A percentile compares a stretch with the other conserved stretches of the same genome.
Evolutionary conservation across 2,797 vertebrate species (phyloP).

Genomic region (Denticeps clupeoides): DNA sequence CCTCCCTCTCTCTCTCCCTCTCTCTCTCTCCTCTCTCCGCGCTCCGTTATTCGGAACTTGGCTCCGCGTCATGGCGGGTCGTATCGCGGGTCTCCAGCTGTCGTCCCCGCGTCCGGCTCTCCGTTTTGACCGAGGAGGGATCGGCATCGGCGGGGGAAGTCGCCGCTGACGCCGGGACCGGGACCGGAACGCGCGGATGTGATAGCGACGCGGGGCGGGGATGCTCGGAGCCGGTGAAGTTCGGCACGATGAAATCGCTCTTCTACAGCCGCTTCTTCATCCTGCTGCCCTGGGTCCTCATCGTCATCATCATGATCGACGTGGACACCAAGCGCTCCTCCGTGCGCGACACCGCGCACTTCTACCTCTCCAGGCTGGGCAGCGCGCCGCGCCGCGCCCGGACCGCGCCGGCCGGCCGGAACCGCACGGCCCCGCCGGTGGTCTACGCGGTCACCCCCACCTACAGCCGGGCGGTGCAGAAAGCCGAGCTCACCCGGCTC

Average conservation of each 20-base stretch:
- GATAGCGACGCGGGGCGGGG: no score
- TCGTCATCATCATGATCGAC: constrained; percentile 89
- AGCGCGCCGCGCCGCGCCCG: constrained; percentile 35
- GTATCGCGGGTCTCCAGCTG: no score
- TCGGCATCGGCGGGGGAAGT: constrained; percentile 6
- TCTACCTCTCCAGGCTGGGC: constrained; percentile 41
- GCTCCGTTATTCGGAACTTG: constrained; percentile 17
- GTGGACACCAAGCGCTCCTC: constrained; percentile 68
- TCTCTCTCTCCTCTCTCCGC: not conserved
- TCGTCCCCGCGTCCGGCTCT: no score
- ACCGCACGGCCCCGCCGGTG: constrained; percentile 57
- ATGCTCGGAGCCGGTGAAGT: constrained; percentile 22
- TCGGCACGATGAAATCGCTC: constrained; percentile 73
- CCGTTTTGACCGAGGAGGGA: no score
- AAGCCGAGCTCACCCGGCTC: constrained; percentile 89
- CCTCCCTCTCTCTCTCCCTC: constrained; percentile 10
- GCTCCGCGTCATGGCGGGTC: constrained; percentile 10
- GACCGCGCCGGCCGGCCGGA: constrained; percentile 29
- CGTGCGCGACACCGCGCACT: constrained; percentile 40
- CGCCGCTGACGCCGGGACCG: no score
- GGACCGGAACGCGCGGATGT: no score
- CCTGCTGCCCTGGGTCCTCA: constrained; percentile 84
- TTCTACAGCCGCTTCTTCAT: constrained; percentile 83
- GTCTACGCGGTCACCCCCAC: constrained; percentile 95
- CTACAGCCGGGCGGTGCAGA: constrained; percentile 89